Base-by-base conservation (phyloP, 35 echinoderm and acorn worm genomes). In the Hemicentrotus pulcherrimus region DNA sequence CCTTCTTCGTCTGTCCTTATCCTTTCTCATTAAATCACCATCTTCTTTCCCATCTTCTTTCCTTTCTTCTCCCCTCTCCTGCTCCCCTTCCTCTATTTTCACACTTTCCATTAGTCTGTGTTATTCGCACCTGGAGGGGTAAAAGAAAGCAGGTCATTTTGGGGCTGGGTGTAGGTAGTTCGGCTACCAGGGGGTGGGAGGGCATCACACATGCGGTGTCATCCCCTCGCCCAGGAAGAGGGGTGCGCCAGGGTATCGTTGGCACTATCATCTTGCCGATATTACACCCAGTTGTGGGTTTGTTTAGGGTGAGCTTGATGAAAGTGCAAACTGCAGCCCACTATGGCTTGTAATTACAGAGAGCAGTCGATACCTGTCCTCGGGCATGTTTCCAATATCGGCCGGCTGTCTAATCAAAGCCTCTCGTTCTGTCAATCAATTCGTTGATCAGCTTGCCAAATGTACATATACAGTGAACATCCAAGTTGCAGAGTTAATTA, bases 261-360 rank as follows among this genome's bases (percentile, higher is more conserved):
- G 65, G 65, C 65, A n/a, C 65, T 78, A 78, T 78, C 65, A 78
- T 78, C 65, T 78, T 78, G 65, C 65, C 7, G 65, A 78, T 78
- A 78, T 78, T 78, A 78, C 65, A 78, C 65, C 24, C 24, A 4
- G 65, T 78, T 78, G 65, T 78, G 65, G 65, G 22, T 78, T 78
- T 78, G 65, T 78, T 78, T 78, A n/a, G 65, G 22, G 65, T 30
- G 65, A 78, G 65, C 65, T 78, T 78, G 65, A 78, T 78, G 65
- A 78, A 78, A 78, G 65, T 78, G 65, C 65, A 78, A 78, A 78
- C 65, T 78, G 65, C 65, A 78, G 65, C 65, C 65, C 2, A 28
- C 65, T 78, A 78, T 78, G 22, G 65, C 19, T 78, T 78, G 65
- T 78, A 78, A 78, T 78, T 78, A 78, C 65, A 78, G 65, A 22